Conservation (phyloP, 2,113 vertebrate species). For the Lycaon pictus region DNA sequence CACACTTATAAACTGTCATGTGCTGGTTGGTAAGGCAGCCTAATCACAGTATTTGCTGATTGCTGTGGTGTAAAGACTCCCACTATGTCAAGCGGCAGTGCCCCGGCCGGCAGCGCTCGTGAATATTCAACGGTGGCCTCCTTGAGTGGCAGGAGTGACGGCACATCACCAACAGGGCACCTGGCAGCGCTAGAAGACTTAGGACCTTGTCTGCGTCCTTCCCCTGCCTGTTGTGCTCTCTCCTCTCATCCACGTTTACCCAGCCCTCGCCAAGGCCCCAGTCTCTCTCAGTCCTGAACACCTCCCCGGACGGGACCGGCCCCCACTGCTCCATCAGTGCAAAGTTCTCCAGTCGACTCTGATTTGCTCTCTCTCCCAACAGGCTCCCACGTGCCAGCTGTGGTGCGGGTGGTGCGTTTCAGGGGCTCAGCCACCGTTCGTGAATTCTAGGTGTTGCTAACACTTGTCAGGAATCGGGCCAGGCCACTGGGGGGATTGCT, state of each 20-base stretch:
- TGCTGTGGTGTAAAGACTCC: background rate
- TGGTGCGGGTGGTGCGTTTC: accelerated
- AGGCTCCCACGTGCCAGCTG: too few species aligned
- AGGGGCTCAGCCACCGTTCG: background rate
- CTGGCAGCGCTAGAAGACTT: background rate
- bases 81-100: background rate
- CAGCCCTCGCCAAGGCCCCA: background rate
- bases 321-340: background rate
- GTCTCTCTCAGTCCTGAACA: background rate
- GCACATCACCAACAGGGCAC: background rate
- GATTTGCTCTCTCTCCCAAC: background rate
- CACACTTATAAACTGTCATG: accelerated
- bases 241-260: background rate
- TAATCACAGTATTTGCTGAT: background rate
- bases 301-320: too few species aligned
- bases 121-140: background rate
- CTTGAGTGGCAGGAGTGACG: background rate
- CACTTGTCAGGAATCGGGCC: background rate
- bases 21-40: background rate
- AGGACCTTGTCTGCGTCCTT: background rate
- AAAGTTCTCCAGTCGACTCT: accelerated
- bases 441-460: background rate
- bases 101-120: background rate
- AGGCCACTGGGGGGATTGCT: background rate
- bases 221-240: background rate